phyloP scores from a whole-genome alignment of 2,113 vertebrate genomes.

The Vidua macroura region DNA sequence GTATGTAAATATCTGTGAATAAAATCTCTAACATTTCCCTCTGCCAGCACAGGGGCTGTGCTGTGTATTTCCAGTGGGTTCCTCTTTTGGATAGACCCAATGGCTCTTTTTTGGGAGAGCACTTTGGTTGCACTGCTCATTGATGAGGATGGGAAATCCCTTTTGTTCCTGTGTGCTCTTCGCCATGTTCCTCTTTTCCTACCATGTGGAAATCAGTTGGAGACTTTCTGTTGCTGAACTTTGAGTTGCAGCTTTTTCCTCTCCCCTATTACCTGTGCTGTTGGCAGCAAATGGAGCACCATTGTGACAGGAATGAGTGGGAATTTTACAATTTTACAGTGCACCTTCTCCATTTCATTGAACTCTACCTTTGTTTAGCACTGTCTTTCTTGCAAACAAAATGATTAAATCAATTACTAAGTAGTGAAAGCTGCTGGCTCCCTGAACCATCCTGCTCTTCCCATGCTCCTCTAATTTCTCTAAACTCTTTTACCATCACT shows the following conservation, averaged over 20 bases:
- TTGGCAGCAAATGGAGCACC: neutral
- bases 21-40: neutral
- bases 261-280: neutral
- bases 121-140: neutral
- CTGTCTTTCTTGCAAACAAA: neutral
- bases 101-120: neutral
- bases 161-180: neutral
- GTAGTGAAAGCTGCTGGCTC: neutral
- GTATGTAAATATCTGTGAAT: too few species aligned
- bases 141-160: neutral
- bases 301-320: neutral
- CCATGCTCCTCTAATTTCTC: neutral
- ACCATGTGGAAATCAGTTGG: neutral
- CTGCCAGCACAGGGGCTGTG: neutral
- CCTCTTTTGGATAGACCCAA: neutral
- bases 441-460: neutral
- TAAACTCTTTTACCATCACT: neutral
- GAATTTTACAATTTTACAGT: neutral
- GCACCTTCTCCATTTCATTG: neutral
- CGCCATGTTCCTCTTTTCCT: neutral
- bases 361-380: neutral
- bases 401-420: neutral
- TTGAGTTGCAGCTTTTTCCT: constrained; percentile 3
- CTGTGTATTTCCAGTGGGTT: neutral
- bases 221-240: constrained; percentile 41